A percentile compares a stretch with the other conserved stretches of the same genome.
These are phyloP conservation scores for Orius laevigatus DNA, from an alignment of 1,140 invertebrate species.

Conservation along the genomic window DNA sequence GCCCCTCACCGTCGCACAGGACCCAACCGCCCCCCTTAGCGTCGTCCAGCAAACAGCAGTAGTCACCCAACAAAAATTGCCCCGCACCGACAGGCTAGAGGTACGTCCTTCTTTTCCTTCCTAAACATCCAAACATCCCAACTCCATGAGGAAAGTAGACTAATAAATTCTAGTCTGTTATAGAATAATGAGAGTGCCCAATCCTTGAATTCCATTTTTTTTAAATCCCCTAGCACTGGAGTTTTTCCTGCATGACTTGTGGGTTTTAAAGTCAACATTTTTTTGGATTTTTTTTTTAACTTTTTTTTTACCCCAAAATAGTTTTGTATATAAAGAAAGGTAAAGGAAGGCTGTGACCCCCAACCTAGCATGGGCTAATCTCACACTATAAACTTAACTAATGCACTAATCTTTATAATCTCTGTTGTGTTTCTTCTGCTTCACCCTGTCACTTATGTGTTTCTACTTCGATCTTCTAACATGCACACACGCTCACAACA, in stretches of 20 bases:
- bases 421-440: constrained; percentile 12
- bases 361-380: constrained; percentile 13
- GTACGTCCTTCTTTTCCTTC: constrained; percentile 32
- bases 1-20: constrained; percentile 58
- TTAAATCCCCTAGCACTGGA: not conserved
- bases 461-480: constrained; percentile 1
- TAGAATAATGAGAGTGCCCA: not conserved
- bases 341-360: constrained; percentile 1
- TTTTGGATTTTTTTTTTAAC: not conserved
- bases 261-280: not conserved
- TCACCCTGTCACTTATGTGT: constrained; percentile 10
- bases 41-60: constrained; percentile 60
- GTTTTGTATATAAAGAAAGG: constrained; percentile 7
- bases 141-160: too few relatives aligned
- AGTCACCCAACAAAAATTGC: constrained; percentile 77
- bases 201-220: not conserved
- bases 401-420: constrained; percentile 11
- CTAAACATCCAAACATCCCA: too few relatives aligned
- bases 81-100: constrained; percentile 87
- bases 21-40: constrained; percentile 54
- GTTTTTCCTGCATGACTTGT: not conserved
- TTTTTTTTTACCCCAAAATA: constrained; percentile 1
- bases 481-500: constrained; percentile 2
- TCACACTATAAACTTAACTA: constrained; percentile 8
- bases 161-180: not conserved